Evolutionary conservation across 2,888 invertebrate species (phyloP).

Genomic region (Xestia ashworthii): DNA sequence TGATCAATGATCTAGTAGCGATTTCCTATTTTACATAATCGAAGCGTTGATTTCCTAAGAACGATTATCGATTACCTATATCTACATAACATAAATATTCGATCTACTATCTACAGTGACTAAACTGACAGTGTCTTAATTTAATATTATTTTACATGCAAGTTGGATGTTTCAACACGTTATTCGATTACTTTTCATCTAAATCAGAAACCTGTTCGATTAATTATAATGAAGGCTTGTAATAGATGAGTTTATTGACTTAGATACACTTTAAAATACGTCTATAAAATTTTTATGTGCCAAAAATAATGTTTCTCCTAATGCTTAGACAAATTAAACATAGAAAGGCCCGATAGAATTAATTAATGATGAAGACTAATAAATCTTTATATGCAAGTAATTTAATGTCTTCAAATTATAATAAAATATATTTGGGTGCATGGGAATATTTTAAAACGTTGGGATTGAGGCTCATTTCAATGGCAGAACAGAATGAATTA

Average conservation of each 20-base stretch:
- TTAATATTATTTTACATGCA: slow-evolving; percentile 28
- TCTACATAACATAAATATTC: background rate
- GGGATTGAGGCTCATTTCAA: background rate
- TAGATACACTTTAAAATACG: slow-evolving; percentile 62
- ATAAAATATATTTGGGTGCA: background rate
- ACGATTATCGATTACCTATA: slow-evolving; percentile 6
- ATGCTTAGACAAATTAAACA: slow-evolving; percentile 61
- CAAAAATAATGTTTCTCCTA: slow-evolving; percentile 56
- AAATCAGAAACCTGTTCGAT: slow-evolving; percentile 64
- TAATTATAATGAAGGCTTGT: slow-evolving; percentile 62
- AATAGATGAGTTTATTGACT: slow-evolving; percentile 69
- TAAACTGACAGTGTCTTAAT: slow-evolving; percentile 21
- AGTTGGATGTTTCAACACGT: slow-evolving; percentile 21
- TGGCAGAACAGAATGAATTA: background rate
- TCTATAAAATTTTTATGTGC: slow-evolving; percentile 60
- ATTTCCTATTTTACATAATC: background rate
- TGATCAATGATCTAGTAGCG: background rate
- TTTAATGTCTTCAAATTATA: slow-evolving; percentile 11
- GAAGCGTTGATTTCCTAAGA: background rate
- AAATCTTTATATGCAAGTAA: slow-evolving; percentile 30
- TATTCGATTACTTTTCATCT: slow-evolving; percentile 50
- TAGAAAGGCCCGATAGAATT: slow-evolving; percentile 36
- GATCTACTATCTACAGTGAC: background rate
- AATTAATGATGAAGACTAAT: slow-evolving; percentile 41
- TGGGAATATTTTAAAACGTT: background rate